Percentiles rank a stretch among this genome's conserved stretches.
phyloP scores from a whole-genome alignment of 2,888 invertebrate genomes.

The Margaritifera margaritifera region DNA sequence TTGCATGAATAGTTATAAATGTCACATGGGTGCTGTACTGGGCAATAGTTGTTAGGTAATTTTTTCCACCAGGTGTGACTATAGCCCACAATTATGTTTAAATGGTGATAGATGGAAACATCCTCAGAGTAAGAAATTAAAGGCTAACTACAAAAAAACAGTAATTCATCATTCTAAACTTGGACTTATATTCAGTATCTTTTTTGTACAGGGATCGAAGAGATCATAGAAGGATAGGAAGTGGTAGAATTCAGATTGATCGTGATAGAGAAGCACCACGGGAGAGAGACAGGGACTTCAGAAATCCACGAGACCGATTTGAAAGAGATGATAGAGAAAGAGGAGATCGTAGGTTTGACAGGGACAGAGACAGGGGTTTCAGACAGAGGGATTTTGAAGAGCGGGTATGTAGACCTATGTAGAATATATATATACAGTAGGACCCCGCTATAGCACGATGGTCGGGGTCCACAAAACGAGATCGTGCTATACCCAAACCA shows the following conservation, averaged over 20 bases:
- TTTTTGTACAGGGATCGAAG: slow-evolving; percentile 31
- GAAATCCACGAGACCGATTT: slow-evolving; percentile 39
- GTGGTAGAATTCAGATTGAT: slow-evolving; percentile 84
- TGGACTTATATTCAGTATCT: not conserved
- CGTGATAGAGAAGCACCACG: slow-evolving; percentile 75
- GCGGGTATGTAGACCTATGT: slow-evolving; percentile 28
- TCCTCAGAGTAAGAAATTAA: no score
- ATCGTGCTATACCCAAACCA: no score
- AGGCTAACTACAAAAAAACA: not conserved
- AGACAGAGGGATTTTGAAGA: slow-evolving; percentile 38
- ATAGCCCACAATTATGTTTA: no score
- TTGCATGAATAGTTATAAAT: no score
- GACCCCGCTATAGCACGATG: no score
- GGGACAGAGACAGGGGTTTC: slow-evolving; percentile 25
- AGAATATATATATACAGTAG: no score
- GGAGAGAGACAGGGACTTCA: slow-evolving; percentile 23
- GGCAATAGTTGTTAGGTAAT: no score
- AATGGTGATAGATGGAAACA: no score
- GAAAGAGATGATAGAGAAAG: slow-evolving; percentile 43
- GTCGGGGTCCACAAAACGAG: no score
- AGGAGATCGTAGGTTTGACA: slow-evolving; percentile 43
- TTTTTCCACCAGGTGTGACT: no score
- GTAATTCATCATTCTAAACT: not conserved
- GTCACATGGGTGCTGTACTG: no score
- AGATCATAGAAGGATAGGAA: slow-evolving; percentile 81